Conservation (phyloP, 2,113 vertebrate genomes). For the Thalassoma bifasciatum region DNA sequence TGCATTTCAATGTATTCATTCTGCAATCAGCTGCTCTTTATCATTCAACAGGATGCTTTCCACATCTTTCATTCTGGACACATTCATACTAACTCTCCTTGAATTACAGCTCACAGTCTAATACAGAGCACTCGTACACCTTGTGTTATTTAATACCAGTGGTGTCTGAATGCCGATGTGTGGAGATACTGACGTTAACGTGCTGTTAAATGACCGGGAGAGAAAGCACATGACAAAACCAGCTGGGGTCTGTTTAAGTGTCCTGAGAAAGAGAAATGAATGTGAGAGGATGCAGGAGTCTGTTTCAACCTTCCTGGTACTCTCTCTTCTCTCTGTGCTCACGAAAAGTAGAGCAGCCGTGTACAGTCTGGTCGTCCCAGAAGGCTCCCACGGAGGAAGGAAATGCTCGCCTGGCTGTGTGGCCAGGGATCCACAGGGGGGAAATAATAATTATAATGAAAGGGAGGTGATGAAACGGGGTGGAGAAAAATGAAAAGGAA, state of each 20-base stretch:
- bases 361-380: not conserved
- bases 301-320: slow-evolving; percentile 28
- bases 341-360: slow-evolving; percentile 20
- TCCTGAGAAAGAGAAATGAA: slow-evolving; percentile 36
- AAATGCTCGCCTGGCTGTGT: slow-evolving; percentile 21
- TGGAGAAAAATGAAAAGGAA: slow-evolving; percentile 43
- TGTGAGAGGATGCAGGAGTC: slow-evolving; percentile 23
- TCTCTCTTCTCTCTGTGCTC: slow-evolving; percentile 22
- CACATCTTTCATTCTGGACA: slow-evolving; percentile 5
- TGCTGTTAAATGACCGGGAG: slow-evolving; percentile 2
- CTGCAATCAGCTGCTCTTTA: slow-evolving; percentile 5
- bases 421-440: slow-evolving; percentile 7
- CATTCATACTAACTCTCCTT: not conserved
- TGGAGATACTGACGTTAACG: slow-evolving; percentile 15
- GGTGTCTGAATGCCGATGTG: slow-evolving; percentile 17
- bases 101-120: slow-evolving; percentile 24
- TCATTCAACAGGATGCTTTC: not conserved
- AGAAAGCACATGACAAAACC: not conserved
- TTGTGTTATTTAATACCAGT: slow-evolving; percentile 3
- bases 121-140: slow-evolving; percentile 14
- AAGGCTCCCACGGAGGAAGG: not conserved
- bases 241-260: not conserved
- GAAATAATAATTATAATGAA: slow-evolving; percentile 51
- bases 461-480: slow-evolving; percentile 36
- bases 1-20: not conserved